phyloP scores from a whole-genome alignment of 2,797 vertebrate genomes.

The Synanceia verrucosa region DNA sequence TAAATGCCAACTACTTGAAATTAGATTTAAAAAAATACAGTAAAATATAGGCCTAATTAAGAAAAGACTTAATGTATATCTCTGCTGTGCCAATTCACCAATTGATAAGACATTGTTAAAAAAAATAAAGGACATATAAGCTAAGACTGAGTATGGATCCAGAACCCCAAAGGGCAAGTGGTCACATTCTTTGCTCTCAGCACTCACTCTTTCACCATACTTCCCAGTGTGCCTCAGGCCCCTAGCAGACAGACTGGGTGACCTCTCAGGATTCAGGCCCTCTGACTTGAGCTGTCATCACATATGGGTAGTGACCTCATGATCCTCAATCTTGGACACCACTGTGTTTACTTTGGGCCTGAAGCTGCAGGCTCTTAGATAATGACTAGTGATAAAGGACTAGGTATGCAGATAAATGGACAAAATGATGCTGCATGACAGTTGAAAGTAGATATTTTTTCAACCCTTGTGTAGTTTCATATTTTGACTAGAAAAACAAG shows the following conservation, averaged over 20 bases:
- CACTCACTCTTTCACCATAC: conserved; percentile 64
- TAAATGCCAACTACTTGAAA: too few relatives aligned
- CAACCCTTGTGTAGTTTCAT: not conserved
- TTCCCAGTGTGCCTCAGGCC: conserved; percentile 51
- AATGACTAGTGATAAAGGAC: conserved; percentile 3
- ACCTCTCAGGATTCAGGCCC: conserved; percentile 61
- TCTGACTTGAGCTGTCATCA: conserved; percentile 74
- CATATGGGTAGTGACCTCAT: conserved; percentile 48
- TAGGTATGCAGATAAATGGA: not conserved
- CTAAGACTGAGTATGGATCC: conserved; percentile 41
- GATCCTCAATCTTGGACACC: conserved; percentile 39
- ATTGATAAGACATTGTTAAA: not conserved
- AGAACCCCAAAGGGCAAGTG: conserved; percentile 31
- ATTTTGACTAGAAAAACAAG: not conserved
- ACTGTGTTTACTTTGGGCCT: conserved; percentile 38
- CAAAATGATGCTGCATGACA: not conserved
- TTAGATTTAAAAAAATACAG: too few relatives aligned
- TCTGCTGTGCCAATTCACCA: too few relatives aligned
- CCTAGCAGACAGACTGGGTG: conserved; percentile 56
- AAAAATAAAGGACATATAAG: not conserved
- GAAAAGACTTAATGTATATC: too few relatives aligned
- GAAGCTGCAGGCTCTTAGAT: conserved; percentile 27
- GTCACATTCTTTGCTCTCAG: conserved; percentile 70
- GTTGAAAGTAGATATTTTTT: not conserved
- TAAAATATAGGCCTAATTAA: too few relatives aligned